These are phyloP conservation scores for Pomacea canaliculata DNA, from an alignment of 2,888 invertebrate genomes.

Conservation along the genomic window DNA sequence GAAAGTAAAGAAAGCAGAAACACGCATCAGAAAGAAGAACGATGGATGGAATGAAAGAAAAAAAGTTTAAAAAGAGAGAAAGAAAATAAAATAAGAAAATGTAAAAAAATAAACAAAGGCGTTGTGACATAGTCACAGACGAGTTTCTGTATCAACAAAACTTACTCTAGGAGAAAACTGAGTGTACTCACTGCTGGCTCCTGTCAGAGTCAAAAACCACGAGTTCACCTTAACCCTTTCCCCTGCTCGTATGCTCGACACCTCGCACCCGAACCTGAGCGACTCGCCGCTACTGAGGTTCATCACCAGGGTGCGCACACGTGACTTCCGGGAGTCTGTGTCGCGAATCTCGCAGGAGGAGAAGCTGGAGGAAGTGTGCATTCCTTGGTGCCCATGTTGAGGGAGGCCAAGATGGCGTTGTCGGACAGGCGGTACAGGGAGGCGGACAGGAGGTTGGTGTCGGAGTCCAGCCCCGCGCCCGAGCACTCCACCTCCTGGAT, in stretches of 20 bases:
- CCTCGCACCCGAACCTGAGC: neutral
- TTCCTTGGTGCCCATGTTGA: constrained; percentile 12
- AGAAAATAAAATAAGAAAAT: neutral
- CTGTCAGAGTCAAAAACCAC: neutral
- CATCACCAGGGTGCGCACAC: neutral
- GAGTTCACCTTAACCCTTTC: neutral
- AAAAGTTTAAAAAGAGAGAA: neutral
- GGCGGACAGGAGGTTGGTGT: constrained; percentile 11
- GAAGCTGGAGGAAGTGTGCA: constrained; percentile 5
- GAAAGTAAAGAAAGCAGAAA: no score
- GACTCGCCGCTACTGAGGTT: neutral
- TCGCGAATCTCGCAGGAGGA: constrained; percentile 5
- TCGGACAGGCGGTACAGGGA: neutral
- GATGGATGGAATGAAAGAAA: neutral
- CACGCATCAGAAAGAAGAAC: no score
- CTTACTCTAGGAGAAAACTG: no score
- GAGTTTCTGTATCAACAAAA: no score
- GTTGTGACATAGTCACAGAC: neutral
- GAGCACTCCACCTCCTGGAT: constrained; percentile 4
- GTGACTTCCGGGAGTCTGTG: neutral
- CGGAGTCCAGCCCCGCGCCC: neutral
- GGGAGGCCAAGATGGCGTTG: constrained; percentile 5
- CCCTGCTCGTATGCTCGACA: constrained; percentile 11
- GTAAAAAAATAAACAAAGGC: neutral
- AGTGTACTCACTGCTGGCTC: neutral